Evolutionary conservation across 1,140 invertebrate genomes (phyloP), one percentile per base, ranked within the genome.

Genomic region (Brachionus paranguensis): DNA sequence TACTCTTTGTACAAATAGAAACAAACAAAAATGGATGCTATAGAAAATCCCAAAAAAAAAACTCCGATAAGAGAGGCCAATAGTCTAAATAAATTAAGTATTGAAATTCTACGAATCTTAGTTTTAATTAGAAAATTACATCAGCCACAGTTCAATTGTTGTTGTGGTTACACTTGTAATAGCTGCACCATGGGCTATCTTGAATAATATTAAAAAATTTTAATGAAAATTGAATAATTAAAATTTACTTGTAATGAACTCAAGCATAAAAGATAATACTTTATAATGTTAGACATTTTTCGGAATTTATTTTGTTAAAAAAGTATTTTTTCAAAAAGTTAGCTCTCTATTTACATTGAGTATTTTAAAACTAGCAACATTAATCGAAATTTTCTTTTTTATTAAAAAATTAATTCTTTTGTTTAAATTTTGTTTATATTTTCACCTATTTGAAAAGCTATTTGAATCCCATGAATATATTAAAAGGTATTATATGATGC

Each of bases 1-100:
- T 72, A 72, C 17, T 72, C 68, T 72, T 72, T 72, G 33, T 37
- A 72, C 37, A 72, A 72, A 72, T 72, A 72, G 7, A 72, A 72
- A 43, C 68, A 72, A 43, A 72, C 68, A 41, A 72, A 41, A 41
- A 72, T 72, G 0, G 68, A 37, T n/a, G 68, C 29, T 33, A 72
- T 72, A n/a, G 37, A 72, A 72, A 72, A 72, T 14, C 29, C 68
- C 14, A 72, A 10, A 41, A 72, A 72, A 17, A 72, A 72, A 41
- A 72, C 68, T 6, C 68, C 68, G 29, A 72, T 41, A 2, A 72
- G 33, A 29, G 68, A 72, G 24, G 68, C 68, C 27, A 72, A 41
- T n/a, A 72, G 11, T 72, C 68, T 72, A 37, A 37, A 37, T 37
- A 37, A 37, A 37, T 37, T 37, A 3, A 7, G 5, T 37, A 7